phyloP scores from a whole-genome alignment of 1,140 invertebrate species.

The Drosophila oshimai region DNA sequence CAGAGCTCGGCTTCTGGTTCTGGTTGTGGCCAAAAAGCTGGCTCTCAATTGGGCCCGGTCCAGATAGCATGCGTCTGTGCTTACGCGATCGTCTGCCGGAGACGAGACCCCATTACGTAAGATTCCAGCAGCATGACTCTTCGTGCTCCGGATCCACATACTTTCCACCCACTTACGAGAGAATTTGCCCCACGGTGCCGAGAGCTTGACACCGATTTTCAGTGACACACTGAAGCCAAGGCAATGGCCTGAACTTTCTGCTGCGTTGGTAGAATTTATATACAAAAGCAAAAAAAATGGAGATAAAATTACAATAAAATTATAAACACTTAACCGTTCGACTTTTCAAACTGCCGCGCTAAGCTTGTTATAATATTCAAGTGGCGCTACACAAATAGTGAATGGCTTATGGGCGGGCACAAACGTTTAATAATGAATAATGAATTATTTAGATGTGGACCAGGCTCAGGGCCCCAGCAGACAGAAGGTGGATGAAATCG shows the following conservation, averaged over 20 bases:
- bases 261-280: conserved; percentile 82
- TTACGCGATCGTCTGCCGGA: conserved; percentile 60
- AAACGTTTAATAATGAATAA: conserved; percentile 29
- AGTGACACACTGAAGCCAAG: conserved; percentile 41
- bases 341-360: conserved; percentile 33
- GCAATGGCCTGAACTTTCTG: conserved; percentile 75
- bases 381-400: conserved; percentile 17
- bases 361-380: conserved; percentile 58
- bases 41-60: conserved; percentile 52
- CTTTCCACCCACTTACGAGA: neutral
- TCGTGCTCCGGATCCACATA: conserved; percentile 7
- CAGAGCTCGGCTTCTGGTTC: too few species aligned
- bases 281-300: conserved; percentile 81
- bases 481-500: neutral
- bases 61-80: conserved; percentile 64
- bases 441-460: conserved; percentile 29
- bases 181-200: conserved; percentile 50
- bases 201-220: conserved; percentile 58
- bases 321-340: conserved; percentile 51
- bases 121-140: conserved; percentile 18
- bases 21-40: conserved; percentile 27
- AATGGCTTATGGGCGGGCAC: conserved; percentile 15
- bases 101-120: conserved; percentile 48
- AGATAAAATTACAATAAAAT: conserved; percentile 80
- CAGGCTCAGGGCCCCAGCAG: conserved; percentile 35